Evolutionary conservation across 2,113 vertebrate species (phyloP).

Genomic region (Macrotus californicus): DNA sequence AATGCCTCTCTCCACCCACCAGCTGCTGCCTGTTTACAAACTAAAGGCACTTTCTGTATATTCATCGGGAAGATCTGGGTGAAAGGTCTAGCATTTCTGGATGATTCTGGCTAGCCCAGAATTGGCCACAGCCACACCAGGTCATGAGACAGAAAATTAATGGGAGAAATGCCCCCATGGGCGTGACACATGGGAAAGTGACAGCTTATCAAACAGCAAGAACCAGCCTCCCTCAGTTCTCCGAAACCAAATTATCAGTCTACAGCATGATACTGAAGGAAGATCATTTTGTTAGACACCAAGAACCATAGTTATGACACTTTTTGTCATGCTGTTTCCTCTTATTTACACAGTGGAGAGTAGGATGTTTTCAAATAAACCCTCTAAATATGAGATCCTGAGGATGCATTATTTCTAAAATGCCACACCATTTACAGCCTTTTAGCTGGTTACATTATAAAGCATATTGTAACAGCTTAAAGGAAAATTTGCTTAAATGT

Average conservation of each 20-base stretch:
- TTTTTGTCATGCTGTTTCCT: conserved; percentile 68
- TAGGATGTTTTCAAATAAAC: conserved; percentile 71
- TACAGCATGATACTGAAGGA: conserved; percentile 31
- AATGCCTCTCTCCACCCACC: background rate
- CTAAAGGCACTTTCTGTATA: background rate
- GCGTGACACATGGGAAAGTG: fast-evolving
- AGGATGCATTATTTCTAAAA: conserved; percentile 51
- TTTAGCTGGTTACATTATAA: conserved; percentile 57
- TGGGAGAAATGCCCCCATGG: background rate
- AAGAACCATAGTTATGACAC: conserved; percentile 60
- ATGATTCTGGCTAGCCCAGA: background rate
- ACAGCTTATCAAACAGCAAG: background rate
- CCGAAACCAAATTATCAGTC: background rate
- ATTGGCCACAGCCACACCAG: background rate
- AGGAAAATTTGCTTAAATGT: conserved; percentile 46
- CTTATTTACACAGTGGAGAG: conserved; percentile 68
- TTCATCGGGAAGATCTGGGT: too few relatives aligned
- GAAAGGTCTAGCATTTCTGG: background rate
- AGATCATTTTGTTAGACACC: conserved; percentile 34
- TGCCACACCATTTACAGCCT: conserved; percentile 42
- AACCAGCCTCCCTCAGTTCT: background rate
- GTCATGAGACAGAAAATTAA: background rate
- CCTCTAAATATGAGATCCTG: conserved; percentile 69
- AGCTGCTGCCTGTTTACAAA: conserved; percentile 22
- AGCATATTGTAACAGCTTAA: conserved; percentile 59